These are phyloP conservation scores for Pentamera pediparva DNA, from an alignment of 53 echinoderm and acorn worm species.

Conservation along the genomic window DNA sequence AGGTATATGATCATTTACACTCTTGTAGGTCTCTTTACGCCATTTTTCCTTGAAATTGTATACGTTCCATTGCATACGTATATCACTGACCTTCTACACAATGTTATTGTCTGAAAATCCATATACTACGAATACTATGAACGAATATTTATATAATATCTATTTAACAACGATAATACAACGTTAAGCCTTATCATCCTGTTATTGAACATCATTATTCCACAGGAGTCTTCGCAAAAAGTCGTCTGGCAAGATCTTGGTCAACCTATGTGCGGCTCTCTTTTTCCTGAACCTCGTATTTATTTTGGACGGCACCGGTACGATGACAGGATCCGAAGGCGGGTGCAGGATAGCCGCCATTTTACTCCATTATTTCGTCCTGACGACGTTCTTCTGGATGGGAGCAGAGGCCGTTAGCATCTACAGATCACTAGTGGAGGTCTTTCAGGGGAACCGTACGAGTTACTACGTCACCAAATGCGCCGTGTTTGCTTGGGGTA, in stretches of 20 bases:
- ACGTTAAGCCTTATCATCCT: too few species aligned
- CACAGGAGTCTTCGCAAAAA: conserved; percentile 62
- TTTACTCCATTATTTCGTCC: conserved; percentile 71
- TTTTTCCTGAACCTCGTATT: conserved; percentile 72
- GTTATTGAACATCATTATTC: too few species aligned
- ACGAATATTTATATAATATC: too few species aligned
- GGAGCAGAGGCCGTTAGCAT: conserved; percentile 84
- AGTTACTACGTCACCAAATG: conserved; percentile 65
- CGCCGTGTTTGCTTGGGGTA: conserved; percentile 75
- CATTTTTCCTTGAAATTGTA: too few species aligned
- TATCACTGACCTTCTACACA: too few species aligned
- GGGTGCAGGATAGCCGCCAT: conserved; percentile 57
- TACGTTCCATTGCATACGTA: too few species aligned
- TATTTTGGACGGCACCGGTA: conserved; percentile 51
- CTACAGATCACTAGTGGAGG: conserved; percentile 70
- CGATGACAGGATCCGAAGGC: conserved; percentile 41
- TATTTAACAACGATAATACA: too few species aligned
- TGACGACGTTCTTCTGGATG: conserved; percentile 85
- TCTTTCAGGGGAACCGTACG: conserved; percentile 61
- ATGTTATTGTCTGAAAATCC: too few species aligned
- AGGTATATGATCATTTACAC: too few species aligned
- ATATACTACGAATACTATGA: too few species aligned
- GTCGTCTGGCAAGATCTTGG: conserved; percentile 70
- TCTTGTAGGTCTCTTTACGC: too few species aligned
- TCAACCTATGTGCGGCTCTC: conserved; percentile 72